Base-by-base conservation (phyloP, 2,888 invertebrate genomes). In the Trissolcus japonicus region DNA sequence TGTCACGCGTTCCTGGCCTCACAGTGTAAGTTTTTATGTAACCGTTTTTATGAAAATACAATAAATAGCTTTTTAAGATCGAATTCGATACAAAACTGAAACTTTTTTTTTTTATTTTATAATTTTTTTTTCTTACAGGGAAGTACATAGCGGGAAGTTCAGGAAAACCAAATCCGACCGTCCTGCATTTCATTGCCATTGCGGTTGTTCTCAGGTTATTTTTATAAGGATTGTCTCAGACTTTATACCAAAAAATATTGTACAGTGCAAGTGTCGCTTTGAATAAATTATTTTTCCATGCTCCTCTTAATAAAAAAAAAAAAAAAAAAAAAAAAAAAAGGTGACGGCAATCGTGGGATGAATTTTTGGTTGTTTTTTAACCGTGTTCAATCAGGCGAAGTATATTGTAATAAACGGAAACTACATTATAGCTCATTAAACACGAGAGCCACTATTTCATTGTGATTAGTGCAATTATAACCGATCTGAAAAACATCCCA, bases 1-100 rank as follows among this genome's bases (percentile, higher is more conserved):
- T 94, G 94, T 87, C 90, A 91, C 84, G 89, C 90, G 82, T 90
- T 90, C 80, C 90, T 93, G 62, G 91, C 92, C 51, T 89, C 91
- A 71, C 89, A 91, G 86, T 94, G 94, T 93, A 82, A 91, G 92
- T 90, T 62, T 73, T 76, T 25, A 56, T 65, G 16, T 59, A 17
- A 57, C 11, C 35, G 35, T 0, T 35, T 35, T 35, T 9, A 51
- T 61, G n/a, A 59, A n/a, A 57, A 54, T 53, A 46, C 14, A 46
- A 46, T 46, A 46, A n/a, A 46, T 4, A 16, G 35, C 1, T 35
- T 7, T 1, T 9, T 46, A 1, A n/a, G 9, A 46, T n/a, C 16
- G 2, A 46, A 46, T 6, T 6, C n/a, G 4, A 6, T n/a, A 16
- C 16, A 14, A 16, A 46, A 16, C 4, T 46, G 11, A 46, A 46